Evolutionary conservation across 2,797 vertebrate species (phyloP).

Genomic region (Zalophus californianus): DNA sequence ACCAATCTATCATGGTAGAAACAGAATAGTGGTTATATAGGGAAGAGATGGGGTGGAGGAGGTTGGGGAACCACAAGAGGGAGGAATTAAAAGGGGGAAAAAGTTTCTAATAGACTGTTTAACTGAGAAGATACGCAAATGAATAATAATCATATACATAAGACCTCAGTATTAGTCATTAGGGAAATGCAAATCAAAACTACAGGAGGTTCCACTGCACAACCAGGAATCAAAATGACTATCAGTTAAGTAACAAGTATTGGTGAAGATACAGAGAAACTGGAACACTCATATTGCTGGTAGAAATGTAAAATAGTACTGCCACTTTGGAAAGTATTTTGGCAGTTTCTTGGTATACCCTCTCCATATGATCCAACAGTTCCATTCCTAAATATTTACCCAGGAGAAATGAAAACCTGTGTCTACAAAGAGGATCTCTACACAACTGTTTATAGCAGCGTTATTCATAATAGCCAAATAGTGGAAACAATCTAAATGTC

Average conservation of each 20-base stretch:
- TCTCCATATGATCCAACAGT: background rate
- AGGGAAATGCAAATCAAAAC: background rate
- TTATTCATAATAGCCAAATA: background rate
- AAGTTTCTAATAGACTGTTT: background rate
- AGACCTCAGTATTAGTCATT: background rate
- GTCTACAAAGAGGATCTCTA: background rate
- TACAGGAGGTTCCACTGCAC: background rate
- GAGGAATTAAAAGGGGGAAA: background rate
- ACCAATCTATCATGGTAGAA: background rate
- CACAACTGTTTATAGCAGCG: background rate
- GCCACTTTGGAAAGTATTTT: background rate
- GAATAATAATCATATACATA: background rate
- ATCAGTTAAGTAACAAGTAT: background rate
- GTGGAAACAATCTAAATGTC: background rate
- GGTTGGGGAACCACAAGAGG: background rate
- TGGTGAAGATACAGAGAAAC: background rate
- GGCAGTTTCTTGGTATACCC: background rate
- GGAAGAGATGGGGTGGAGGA: background rate
- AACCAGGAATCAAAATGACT: background rate
- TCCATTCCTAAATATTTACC: background rate
- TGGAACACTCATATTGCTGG: background rate
- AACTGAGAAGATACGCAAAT: background rate
- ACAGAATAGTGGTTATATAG: background rate
- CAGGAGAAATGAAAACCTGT: background rate
- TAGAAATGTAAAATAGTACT: background rate